Evolutionary conservation across 2,797 vertebrate species (phyloP), one percentile per base, ranked within the genome.

Genomic region (Tinamus major): DNA sequence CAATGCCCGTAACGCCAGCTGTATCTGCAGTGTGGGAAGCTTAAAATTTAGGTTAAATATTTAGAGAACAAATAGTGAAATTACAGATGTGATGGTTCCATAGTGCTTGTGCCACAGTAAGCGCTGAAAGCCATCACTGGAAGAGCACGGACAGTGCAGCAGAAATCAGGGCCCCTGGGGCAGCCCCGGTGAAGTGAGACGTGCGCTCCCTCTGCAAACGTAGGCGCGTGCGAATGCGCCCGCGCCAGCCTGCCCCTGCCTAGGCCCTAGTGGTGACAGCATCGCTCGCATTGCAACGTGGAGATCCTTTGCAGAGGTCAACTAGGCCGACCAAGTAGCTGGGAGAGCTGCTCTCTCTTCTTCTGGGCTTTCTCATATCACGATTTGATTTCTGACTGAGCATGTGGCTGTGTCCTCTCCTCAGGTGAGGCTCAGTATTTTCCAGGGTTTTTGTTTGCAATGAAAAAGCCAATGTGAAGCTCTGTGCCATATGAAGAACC

Each of bases 1-100:
- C 69, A 90, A 91, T 59, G 84, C 3, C 37, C 83, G 56, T 92
- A 79, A 87, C 72, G 64, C 48, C 79, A 87, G 27, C 48, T 48
- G 44, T 49, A 91, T 93, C 27, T 89, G 64, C 79, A 89, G 41
- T 69, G 59, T 12, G 76, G 78, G 89, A 93, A 92, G 75, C 42
- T 74, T 90, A 84, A 89, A 92, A 92, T 91, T 85, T 64, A 71
- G 46, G 84, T 86, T 86, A 88, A 89, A 78, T 88, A 84, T 74
- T 92, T 77, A 77, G 46, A 71, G 24, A 65, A 64, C 79, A 37
- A 88, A 77, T 74, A 69, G 7, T 44, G 24, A 82, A 77, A 69
- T 61, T 9, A 58, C 5, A 27, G 39, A 82, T 31, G 10, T 67
- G 33, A 26, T 75, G 46, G 46, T 64, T 82, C 27, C 33, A 16